These are phyloP conservation scores for Drosophila mimetica DNA, from an alignment of 2,888 invertebrate genomes.

Conservation along the genomic window DNA sequence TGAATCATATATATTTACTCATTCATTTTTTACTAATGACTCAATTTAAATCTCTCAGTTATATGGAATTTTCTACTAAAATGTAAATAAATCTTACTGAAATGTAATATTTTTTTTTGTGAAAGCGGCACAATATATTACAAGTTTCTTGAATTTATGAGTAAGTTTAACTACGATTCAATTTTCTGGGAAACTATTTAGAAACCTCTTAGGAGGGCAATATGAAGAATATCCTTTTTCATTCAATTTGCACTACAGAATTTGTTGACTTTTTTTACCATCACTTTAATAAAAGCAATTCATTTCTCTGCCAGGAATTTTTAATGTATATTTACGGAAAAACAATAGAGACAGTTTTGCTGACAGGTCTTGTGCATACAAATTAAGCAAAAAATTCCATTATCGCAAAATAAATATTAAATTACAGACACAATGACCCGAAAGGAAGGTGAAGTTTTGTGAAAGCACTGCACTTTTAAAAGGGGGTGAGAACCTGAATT, in stretches of 20 bases:
- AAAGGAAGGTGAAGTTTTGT: constrained; percentile 6
- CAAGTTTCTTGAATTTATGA: too few relatives aligned
- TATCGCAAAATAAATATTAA: constrained; percentile 19
- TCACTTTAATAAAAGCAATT: not conserved
- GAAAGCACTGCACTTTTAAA: constrained; percentile 10
- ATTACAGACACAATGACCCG: constrained; percentile 1
- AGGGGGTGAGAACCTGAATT: not conserved
- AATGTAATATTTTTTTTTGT: not conserved
- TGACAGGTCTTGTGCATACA: constrained; percentile 21
- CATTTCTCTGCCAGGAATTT: not conserved
- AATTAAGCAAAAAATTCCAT: constrained; percentile 38
- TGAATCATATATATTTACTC: constrained; percentile 11
- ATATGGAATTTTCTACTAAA: too few relatives aligned
- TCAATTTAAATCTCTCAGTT: not conserved
- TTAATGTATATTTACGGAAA: constrained; percentile 5
- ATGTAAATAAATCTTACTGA: not conserved
- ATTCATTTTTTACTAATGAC: not conserved
- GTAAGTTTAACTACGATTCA: too few relatives aligned
- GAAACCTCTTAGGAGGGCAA: too few relatives aligned
- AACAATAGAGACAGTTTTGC: constrained; percentile 3
- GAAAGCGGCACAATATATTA: too few relatives aligned
- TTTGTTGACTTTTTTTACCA: too few relatives aligned
- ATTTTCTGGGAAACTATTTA: too few relatives aligned
- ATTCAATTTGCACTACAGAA: too few relatives aligned
- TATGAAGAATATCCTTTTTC: not conserved